Evolutionary conservation across 2,888 invertebrate species (phyloP), one percentile per base, ranked within the genome.

Genomic region (Athalia cordata): DNA sequence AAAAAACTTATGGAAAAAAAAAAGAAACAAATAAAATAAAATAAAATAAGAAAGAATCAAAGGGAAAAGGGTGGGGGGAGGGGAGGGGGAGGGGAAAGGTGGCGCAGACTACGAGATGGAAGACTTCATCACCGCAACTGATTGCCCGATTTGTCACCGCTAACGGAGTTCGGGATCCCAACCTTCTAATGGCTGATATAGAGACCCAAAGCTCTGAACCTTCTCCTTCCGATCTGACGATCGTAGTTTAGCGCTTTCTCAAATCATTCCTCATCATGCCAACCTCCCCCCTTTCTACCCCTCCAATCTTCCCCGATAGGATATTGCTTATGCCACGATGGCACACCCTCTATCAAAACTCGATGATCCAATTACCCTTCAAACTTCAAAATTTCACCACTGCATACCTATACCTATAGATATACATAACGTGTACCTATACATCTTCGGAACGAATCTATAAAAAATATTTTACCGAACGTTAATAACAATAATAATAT

Each of bases 121-220:
- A 82, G 85, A 87, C 87, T 88, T 87, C 86, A 87, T 87, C 87
- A 85, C 84, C 84, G 83, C 86, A 84, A 87, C 85, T 88, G 87
- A 88, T 88, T 88, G 88, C 85, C 82, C 87, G 86, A 87, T 88
- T 87, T 86, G 86, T 88, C 87, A 88, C 83, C 81, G 61, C 43
- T 78, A 72, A 78, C 78, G 61, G 78, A 72, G 70, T 72, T 78
- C 78, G 15, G 64, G 50, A 80, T 79, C 77, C 77, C 78, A 77
- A 78, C 80, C 62, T 64, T 57, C 68, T 82, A 81, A 84, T 83
- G 83, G 86, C 86, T 87, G 86, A 87, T 86, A 29, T 86, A 85
- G 86, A 86, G 84, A 84, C 80, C 77, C 75, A 77, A 82, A 84
- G 29, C 29, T 29, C 29, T 29, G 29, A 29, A 29, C 29, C 29